phyloP scores from a whole-genome alignment of 2,888 invertebrate species.

The Balanococcus diminutus region DNA sequence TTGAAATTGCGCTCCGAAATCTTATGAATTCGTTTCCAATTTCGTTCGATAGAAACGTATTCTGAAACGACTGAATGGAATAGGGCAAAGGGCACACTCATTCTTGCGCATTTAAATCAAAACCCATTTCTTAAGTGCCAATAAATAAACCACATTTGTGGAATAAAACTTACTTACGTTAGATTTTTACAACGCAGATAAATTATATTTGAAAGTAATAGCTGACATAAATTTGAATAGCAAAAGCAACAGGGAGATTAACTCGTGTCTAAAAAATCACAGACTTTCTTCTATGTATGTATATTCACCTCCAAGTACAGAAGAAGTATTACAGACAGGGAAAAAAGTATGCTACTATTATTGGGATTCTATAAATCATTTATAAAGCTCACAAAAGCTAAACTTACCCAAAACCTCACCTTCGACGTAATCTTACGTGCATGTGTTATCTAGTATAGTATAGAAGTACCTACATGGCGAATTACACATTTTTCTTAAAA shows the following conservation, averaged over 20 bases:
- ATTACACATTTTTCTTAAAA: too few species aligned
- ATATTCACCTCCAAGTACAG: too few species aligned
- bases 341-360: neutral
- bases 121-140: neutral
- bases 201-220: neutral
- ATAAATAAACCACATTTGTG: neutral
- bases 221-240: neutral
- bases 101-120: neutral
- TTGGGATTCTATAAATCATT: neutral
- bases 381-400: neutral
- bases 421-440: too few species aligned
- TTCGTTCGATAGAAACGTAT: neutral
- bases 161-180: neutral
- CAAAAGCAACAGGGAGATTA: neutral
- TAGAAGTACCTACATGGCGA: too few species aligned
- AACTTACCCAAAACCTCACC: neutral
- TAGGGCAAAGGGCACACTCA: neutral
- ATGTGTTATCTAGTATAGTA: too few species aligned
- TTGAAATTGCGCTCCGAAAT: too few species aligned
- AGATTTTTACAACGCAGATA: neutral
- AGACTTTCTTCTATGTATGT: neutral
- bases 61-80: neutral
- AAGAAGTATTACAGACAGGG: too few species aligned
- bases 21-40: too few species aligned
- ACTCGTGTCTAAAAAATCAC: neutral